Percentiles rank a stretch among this genome's conserved stretches.
Conservation (phyloP, 2,888 invertebrate genomes). For the Phyllotreta striolata region DNA sequence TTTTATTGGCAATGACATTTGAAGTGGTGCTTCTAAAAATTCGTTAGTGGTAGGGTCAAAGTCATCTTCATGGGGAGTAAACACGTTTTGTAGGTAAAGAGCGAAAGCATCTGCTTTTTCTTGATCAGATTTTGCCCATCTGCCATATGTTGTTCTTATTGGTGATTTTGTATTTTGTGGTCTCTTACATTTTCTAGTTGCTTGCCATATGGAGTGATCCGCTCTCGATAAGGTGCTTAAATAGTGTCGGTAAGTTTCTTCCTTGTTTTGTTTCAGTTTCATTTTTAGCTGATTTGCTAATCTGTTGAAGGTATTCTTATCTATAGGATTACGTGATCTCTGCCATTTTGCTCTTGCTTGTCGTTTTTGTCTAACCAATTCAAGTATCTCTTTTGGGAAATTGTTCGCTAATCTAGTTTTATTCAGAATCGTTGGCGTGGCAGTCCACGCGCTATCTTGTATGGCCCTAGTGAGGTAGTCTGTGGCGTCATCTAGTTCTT, state of each 20-base stretch:
- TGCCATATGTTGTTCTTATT: background rate
- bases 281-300: conserved; percentile 2
- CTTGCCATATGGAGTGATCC: background rate
- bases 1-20: background rate
- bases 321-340: too few relatives aligned
- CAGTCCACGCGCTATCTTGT: too few relatives aligned
- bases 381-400: too few relatives aligned
- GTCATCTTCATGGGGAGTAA: background rate
- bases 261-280: background rate
- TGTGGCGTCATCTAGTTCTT: conserved; percentile 1
- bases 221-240: too few relatives aligned
- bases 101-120: background rate
- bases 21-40: conserved; percentile 1
- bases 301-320: too few relatives aligned
- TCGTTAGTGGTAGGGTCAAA: background rate
- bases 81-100: background rate
- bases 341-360: too few relatives aligned
- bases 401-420: too few relatives aligned
- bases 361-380: too few relatives aligned
- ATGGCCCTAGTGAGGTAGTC: too few relatives aligned
- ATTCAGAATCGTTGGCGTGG: too few relatives aligned
- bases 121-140: background rate
- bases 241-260: too few relatives aligned
- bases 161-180: background rate
- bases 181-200: background rate